Base-by-base conservation (phyloP, 2,113 vertebrate genomes). In the Chloebia gouldiae region DNA sequence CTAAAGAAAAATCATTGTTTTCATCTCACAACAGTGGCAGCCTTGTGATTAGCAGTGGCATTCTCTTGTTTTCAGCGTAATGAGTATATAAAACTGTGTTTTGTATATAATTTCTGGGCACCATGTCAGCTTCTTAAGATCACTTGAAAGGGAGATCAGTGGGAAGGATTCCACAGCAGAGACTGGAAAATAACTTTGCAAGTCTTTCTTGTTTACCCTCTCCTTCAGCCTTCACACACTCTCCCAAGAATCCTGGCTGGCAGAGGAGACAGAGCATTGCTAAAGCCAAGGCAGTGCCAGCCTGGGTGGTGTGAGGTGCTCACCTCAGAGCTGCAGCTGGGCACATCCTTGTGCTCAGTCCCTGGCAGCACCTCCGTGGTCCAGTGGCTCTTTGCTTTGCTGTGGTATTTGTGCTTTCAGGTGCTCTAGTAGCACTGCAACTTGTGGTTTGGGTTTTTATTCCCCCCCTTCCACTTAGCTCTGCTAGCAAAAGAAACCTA, bases 401-500 rank as follows among this genome's bases (percentile, higher is more conserved):
- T 77, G 44, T 88, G 56, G 28, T 79, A 24, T 90, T 92, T 75
- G 33, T 70, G 76, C 39, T 93, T 85, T 85, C 73, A 78, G 75
- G 53, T 93, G 83, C 60, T 96, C 57, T 87, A 51, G 60, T 94
- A 94, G 71, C 20, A 13, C 40, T 92, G 68, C 40, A 47, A 35
- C 64, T 95, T 78, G 19, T 27, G 10, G 6, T 37, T 69, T 28
- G 15, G 8, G 0, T 1, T 20, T 70, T 42, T 70, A n/a, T 37
- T 45, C 37, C 14, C 3, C 3, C 18, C 6, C 17, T 76, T 56
- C 30, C 19, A 14, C 65, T 86, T 76, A 94, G 51, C 60, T 96
- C 70, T 82, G 40, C 95, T 95, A 96, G 70, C 30, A 76, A 93
- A 95, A 90, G 80, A 94, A 95, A 93, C 88, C 81, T 66, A 91